These are phyloP conservation scores for Orchestes rusci DNA, from an alignment of 2,888 invertebrate species.

Conservation along the genomic window DNA sequence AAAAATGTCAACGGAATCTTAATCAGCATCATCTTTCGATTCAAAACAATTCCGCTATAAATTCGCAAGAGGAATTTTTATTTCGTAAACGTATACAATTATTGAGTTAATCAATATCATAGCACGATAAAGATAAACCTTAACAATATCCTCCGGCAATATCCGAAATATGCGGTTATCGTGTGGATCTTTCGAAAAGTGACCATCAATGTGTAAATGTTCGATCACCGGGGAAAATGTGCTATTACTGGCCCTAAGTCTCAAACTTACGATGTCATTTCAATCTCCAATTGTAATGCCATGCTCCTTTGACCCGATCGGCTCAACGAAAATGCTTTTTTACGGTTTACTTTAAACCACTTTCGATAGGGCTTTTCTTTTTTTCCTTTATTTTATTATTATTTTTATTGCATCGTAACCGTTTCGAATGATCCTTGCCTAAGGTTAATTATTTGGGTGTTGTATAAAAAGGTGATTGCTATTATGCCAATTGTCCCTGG, in stretches of 20 bases:
- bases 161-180: too few relatives aligned
- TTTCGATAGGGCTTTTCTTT: constrained; percentile 21
- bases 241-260: constrained; percentile 40
- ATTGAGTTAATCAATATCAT: too few relatives aligned
- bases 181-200: constrained; percentile 35
- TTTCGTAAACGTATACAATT: too few relatives aligned
- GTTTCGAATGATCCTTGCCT: constrained; percentile 16
- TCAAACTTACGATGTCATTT: constrained; percentile 42
- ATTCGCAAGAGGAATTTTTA: too few relatives aligned
- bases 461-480: constrained; percentile 19
- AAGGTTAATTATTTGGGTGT: constrained; percentile 20
- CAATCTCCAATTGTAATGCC: constrained; percentile 44
- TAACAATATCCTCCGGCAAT: too few relatives aligned
- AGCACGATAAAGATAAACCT: too few relatives aligned
- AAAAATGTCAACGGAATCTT: too few relatives aligned
- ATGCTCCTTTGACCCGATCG: constrained; percentile 29
- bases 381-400: constrained; percentile 23
- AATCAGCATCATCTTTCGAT: too few relatives aligned
- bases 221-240: constrained; percentile 38
- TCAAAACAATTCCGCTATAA: too few relatives aligned
- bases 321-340: constrained; percentile 26
- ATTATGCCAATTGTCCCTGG: constrained; percentile 15
- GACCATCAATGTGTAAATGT: constrained; percentile 43
- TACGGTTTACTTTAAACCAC: constrained; percentile 26
- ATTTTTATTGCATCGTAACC: constrained; percentile 22